Conservation (phyloP, 2,888 invertebrate species). For the Pristionchus entomophagus region DNA sequence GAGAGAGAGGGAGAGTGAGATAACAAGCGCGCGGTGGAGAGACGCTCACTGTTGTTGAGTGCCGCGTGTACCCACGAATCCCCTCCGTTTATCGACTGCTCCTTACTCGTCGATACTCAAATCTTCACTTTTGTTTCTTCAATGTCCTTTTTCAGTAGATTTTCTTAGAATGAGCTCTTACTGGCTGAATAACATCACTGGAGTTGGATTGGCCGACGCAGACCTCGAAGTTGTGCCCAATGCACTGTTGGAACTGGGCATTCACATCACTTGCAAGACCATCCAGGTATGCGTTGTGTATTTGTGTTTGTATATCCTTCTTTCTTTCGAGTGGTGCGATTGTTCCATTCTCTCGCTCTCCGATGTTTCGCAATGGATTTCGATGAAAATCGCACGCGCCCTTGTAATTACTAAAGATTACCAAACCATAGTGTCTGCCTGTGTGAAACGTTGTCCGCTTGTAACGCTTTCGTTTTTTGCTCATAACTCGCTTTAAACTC, state of each 20-base stretch:
- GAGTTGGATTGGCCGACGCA: background rate
- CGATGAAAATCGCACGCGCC: too few relatives aligned
- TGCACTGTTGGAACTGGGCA: background rate
- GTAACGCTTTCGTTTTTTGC: too few relatives aligned
- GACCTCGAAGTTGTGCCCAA: background rate
- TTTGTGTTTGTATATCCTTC: too few relatives aligned
- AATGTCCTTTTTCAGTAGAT: background rate
- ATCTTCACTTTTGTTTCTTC: background rate
- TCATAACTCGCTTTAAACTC: too few relatives aligned
- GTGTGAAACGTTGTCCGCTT: too few relatives aligned
- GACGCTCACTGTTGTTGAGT: background rate
- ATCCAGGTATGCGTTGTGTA: background rate
- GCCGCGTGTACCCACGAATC: background rate
- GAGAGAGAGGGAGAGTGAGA: background rate
- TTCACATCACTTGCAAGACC: conserved; percentile 21
- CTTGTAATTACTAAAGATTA: too few relatives aligned
- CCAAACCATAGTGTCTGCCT: too few relatives aligned
- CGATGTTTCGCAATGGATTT: too few relatives aligned
- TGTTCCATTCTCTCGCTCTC: too few relatives aligned
- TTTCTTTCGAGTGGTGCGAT: too few relatives aligned
- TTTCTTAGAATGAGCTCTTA: background rate
- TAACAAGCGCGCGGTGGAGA: background rate
- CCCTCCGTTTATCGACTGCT: background rate
- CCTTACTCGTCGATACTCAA: background rate
- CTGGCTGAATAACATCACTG: background rate